Base-by-base conservation (phyloP, 2,797 vertebrate genomes). In the Catamblyrhynchus diadema region DNA sequence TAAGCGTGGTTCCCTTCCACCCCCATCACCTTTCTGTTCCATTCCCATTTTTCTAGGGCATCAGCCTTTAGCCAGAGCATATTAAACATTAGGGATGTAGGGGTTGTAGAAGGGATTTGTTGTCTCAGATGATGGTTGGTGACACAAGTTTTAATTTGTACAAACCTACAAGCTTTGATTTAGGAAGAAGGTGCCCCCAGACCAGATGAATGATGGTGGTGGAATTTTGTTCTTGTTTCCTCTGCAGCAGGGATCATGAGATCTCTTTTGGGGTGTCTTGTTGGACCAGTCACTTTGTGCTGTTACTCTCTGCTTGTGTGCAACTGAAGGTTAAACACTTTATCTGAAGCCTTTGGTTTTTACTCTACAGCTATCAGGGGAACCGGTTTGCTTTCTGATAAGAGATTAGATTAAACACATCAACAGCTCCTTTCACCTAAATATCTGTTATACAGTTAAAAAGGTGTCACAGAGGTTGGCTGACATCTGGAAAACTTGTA, bases 371-470 rank as follows among this genome's bases (percentile, higher is more conserved):
- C 64, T 75, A 9, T 84, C 44, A 19, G 67, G n/a, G 44, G 37
- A 86, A 56, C 73, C 8, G 4, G 37, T 90, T 91, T 80, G 48
- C 67, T 70, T 80, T 93, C 78, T 93, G 86, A 70, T 64, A 69
- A 79, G 73, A 80, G 74, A 69, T 85, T 70, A 93, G 79, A 93
- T 92, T 93, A 70, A 84, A 82, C 30, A 82, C 27, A 5, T 60
- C 83, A 70, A 56, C 35, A 90, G 48, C 78, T 93, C 44, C 67
- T 93, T 85, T 94, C 74, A 87, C 74, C 74, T 91, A 70, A 87
- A 95, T 82, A 37, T 86, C 60, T 77, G 56, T 72, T 45, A 56
- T 77, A 60, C 71, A 90, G 44, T 66, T 93, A 70, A 86, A 42
- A 37, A 69, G 2, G 70, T 77, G 47, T 90, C 51, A 53, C 28